phyloP scores from a whole-genome alignment of 2,888 invertebrate species.

The Diloba caeruleocephala region DNA sequence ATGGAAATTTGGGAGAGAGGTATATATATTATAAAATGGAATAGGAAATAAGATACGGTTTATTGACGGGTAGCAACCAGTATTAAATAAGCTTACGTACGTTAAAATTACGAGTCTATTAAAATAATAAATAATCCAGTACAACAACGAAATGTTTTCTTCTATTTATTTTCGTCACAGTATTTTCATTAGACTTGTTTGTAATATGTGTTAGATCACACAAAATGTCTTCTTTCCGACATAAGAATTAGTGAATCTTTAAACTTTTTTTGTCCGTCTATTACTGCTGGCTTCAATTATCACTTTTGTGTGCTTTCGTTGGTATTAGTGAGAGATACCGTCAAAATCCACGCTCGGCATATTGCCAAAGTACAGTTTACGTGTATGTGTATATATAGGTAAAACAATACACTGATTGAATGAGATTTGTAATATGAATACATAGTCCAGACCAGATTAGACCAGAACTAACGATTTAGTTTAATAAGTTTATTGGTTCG shows the following conservation, averaged over 20 bases:
- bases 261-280: conserved; percentile 38
- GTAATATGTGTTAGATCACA: conserved; percentile 28
- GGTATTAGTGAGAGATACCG: conserved; percentile 66
- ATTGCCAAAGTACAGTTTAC: conserved; percentile 66
- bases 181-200: conserved; percentile 1
- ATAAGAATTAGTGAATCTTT: conserved; percentile 37
- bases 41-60: too few relatives aligned
- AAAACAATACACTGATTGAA: conserved; percentile 43
- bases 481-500: conserved; percentile 2
- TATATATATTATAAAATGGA: too few relatives aligned
- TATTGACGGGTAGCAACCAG: too few relatives aligned
- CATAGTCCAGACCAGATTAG: conserved; percentile 8
- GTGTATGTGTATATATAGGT: conserved; percentile 31
- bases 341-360: conserved; percentile 67
- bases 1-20: too few relatives aligned
- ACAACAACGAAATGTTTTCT: too few relatives aligned
- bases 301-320: conserved; percentile 60
- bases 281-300: conserved; percentile 65
- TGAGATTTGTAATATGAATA: conserved; percentile 11
- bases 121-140: conserved; percentile 11
- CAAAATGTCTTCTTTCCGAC: conserved; percentile 27
- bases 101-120: too few relatives aligned
- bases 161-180: too few relatives aligned
- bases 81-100: too few relatives aligned
- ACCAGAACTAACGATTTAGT: conserved; percentile 16